A percentile compares a stretch with the other conserved stretches of the same genome.
phyloP scores from a whole-genome alignment of 2,797 vertebrate genomes.

The Petrocephalus sullivani region DNA sequence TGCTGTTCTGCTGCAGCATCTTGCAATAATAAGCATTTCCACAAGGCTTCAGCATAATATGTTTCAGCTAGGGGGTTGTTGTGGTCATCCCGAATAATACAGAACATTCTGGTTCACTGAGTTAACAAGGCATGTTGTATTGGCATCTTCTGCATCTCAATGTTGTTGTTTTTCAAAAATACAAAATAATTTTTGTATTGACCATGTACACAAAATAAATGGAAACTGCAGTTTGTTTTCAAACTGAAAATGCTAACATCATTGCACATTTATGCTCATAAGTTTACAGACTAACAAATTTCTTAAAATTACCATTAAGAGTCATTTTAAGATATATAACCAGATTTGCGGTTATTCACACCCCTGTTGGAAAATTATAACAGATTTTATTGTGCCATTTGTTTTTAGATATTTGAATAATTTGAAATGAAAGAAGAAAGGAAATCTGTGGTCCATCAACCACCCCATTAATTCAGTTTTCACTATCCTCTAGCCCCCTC shows the following conservation, averaged over 20 bases:
- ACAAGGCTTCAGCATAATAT: not conserved
- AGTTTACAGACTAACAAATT: not conserved
- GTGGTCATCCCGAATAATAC: not conserved
- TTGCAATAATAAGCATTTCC: not conserved
- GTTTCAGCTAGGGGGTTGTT: not conserved
- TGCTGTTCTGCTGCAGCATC: not conserved
- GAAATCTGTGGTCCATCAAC: not conserved
- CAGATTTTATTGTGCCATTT: not conserved
- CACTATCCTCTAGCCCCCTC: not conserved
- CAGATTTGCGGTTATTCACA: not conserved
- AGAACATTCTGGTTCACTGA: not conserved
- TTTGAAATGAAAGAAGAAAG: not conserved
- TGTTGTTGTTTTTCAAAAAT: not conserved
- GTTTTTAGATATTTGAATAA: not conserved
- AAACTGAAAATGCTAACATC: not conserved
- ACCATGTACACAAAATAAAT: not conserved
- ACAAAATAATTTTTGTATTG: not conserved
- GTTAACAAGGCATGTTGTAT: not conserved
- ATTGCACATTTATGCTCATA: not conserved
- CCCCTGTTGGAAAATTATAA: not conserved
- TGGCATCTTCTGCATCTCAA: not conserved
- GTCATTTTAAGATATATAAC: not conserved
- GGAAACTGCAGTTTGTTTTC: not conserved
- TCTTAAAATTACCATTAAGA: not conserved
- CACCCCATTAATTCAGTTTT: not conserved